These are phyloP conservation scores for Ptycholaimellus sp. DNA, from an alignment of 2,888 invertebrate species.

Conservation along the genomic window DNA sequence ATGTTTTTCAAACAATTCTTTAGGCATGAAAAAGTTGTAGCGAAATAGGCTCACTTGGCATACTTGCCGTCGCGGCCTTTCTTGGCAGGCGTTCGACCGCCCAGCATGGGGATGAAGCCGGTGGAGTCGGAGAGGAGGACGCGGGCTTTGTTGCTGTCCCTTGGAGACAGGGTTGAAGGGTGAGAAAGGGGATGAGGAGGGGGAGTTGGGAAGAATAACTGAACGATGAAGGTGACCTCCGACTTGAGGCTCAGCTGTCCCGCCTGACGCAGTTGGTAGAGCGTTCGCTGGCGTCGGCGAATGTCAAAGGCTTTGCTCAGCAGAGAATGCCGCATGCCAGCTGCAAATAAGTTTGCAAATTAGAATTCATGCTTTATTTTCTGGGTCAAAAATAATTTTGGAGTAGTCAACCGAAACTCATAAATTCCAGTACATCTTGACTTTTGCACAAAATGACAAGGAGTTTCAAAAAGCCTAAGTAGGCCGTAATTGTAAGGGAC, in stretches of 20 bases:
- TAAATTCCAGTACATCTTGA: too few relatives aligned
- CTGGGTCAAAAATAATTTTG: too few relatives aligned
- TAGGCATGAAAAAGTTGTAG: not conserved
- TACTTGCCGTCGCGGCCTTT: too few relatives aligned
- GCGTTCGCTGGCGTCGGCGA: slow-evolving; percentile 3
- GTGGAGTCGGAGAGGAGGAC: slow-evolving; percentile 22
- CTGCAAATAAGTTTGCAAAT: not conserved
- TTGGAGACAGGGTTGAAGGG: not conserved
- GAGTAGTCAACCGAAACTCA: too few relatives aligned
- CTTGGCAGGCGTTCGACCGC: too few relatives aligned
- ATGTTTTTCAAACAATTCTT: not conserved
- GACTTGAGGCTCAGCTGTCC: slow-evolving; percentile 17
- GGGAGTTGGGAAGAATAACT: slow-evolving; percentile 10
- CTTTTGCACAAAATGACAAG: too few relatives aligned
- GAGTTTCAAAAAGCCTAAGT: too few relatives aligned
- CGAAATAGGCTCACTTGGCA: slow-evolving; percentile 1
- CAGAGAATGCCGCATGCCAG: slow-evolving; percentile 1
- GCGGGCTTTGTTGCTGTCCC: slow-evolving; percentile 14
- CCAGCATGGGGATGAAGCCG: slow-evolving; percentile 16
- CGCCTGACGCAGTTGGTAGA: slow-evolving; percentile 15
- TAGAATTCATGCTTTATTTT: too few relatives aligned
- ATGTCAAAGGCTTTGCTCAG: slow-evolving; percentile 1
- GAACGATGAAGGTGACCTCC: slow-evolving; percentile 16
- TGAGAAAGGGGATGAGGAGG: not conserved
- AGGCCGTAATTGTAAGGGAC: too few relatives aligned